Evolutionary conservation across 2,113 vertebrate genomes (phyloP).

Genomic region (Oncorhynchus kisutch): DNA sequence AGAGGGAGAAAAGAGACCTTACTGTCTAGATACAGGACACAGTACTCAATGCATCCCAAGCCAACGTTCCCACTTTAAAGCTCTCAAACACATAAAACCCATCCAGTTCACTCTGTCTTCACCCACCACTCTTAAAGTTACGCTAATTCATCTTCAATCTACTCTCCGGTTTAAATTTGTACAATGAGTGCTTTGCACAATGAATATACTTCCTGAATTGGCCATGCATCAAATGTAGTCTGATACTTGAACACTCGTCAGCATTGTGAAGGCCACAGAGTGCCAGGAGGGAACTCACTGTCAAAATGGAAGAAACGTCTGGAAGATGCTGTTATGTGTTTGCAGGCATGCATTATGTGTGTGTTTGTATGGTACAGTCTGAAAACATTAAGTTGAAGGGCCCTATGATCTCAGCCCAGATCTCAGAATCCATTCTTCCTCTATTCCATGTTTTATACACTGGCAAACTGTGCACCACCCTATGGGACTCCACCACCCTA

Average conservation of each 20-base stretch:
- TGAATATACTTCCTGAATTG: no score
- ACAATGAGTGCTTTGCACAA: no score
- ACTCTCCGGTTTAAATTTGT: no score
- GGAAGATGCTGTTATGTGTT: constrained; percentile 36
- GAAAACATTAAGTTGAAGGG: neutral
- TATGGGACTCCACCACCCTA: no score
- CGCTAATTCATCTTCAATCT: no score
- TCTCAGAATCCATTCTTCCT: neutral
- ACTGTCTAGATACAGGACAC: constrained; percentile 45
- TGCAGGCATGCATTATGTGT: neutral
- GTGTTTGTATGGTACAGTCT: neutral
- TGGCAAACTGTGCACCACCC: no score
- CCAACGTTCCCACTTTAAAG: constrained; percentile 34
- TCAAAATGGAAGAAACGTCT: constrained; percentile 35
- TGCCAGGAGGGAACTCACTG: constrained; percentile 64
- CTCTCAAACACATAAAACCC: constrained; percentile 26
- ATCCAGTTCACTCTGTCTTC: constrained; percentile 15
- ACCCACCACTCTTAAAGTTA: no score
- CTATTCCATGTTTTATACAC: no score
- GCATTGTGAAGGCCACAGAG: constrained; percentile 53
- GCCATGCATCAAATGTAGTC: no score
- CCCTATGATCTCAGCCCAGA: constrained; percentile 52
- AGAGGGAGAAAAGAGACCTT: constrained; percentile 26
- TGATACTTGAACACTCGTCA: neutral
- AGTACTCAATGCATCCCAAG: neutral